Conservation (phyloP, 2,888 invertebrate genomes). For the Amiota minor region DNA sequence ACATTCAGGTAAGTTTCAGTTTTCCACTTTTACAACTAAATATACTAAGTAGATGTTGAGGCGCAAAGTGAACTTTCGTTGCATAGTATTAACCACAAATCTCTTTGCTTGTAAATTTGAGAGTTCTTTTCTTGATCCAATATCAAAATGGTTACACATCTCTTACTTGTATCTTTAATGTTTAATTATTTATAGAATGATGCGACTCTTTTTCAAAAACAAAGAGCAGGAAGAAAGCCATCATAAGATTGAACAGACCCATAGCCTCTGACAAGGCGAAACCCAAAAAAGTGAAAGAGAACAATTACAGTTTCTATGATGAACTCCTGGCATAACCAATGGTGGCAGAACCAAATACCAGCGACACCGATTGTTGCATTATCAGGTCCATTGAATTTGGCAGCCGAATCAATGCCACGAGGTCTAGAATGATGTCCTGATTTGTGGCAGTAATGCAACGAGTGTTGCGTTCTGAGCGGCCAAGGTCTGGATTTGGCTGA, state of each 20-base stretch:
- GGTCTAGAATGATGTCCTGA: conserved; percentile 91
- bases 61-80: no score
- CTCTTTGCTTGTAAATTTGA: no score
- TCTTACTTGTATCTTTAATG: no score
- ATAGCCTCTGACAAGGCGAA: conserved; percentile 99
- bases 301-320: conserved; percentile 96
- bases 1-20: no score
- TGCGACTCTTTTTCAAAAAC: conserved; percentile 82
- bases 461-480: conserved; percentile 79
- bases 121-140: no score
- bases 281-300: conserved; percentile 97
- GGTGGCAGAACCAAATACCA: conserved; percentile 97
- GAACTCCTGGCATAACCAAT: conserved; percentile 98
- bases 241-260: conserved; percentile 99
- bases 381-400: conserved; percentile 99
- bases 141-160: no score
- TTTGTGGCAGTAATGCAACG: conserved; percentile 79
- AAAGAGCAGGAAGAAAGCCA: conserved; percentile 97
- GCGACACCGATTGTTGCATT: conserved; percentile 99
- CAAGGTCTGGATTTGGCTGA: conserved; percentile 81
- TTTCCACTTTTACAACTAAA: no score
- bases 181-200: conserved; percentile 43
- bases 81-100: no score
- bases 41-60: no score
- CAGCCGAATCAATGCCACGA: conserved; percentile 99